These are phyloP conservation scores for Galeopsomyia nigrocyanea DNA, from an alignment of 2,888 invertebrate genomes.

Conservation along the genomic window DNA sequence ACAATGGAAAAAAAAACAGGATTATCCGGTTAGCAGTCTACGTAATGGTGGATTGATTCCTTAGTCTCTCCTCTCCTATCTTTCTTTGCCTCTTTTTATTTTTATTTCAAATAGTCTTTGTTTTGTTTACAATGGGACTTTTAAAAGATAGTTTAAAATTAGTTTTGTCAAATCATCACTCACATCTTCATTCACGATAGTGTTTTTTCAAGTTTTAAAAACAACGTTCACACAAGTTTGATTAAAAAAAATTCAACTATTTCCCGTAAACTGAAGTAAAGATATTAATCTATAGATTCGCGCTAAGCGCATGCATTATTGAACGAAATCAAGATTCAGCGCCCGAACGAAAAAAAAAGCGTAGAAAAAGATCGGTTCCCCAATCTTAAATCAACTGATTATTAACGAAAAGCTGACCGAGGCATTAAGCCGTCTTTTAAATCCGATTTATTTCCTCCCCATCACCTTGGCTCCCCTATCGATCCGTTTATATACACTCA, in stretches of 20 bases:
- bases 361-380: background rate
- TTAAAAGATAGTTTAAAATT: too few species aligned
- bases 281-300: too few species aligned
- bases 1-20: slow-evolving; percentile 21
- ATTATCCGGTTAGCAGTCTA: slow-evolving; percentile 27
- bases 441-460: slow-evolving; percentile 24
- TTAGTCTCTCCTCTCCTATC: background rate
- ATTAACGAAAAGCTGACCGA: slow-evolving; percentile 16
- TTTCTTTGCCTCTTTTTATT: background rate
- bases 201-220: too few species aligned
- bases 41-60: slow-evolving; percentile 29
- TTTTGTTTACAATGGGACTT: too few species aligned
- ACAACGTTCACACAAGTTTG: too few species aligned
- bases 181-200: too few species aligned
- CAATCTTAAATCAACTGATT: slow-evolving; percentile 23
- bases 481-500: slow-evolving; percentile 29
- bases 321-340: slow-evolving; percentile 13
- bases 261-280: too few species aligned
- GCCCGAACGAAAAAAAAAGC: too few species aligned
- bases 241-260: too few species aligned
- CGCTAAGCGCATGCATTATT: slow-evolving; percentile 24
- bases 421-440: slow-evolving; percentile 21
- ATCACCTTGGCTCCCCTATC: background rate
- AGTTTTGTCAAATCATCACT: too few species aligned
- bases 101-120: too few species aligned